phyloP scores from a whole-genome alignment of 2,797 vertebrate genomes.

The Peromyscus nudipes region DNA sequence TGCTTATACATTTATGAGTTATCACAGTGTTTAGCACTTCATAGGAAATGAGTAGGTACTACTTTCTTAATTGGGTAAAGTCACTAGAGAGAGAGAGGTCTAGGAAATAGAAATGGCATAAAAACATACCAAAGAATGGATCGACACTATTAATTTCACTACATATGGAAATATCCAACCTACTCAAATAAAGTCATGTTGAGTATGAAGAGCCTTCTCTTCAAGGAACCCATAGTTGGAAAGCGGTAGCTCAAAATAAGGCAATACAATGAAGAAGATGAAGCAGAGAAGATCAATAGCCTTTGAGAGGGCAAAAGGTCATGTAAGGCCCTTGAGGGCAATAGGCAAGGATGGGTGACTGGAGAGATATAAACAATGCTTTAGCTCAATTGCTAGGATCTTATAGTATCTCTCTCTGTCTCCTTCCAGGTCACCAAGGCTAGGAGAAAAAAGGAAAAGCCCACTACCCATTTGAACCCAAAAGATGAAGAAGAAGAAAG shows the following conservation, averaged over 20 bases:
- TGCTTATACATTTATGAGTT: background rate
- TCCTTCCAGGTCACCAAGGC: slow-evolving; percentile 45
- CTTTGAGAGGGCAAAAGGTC: background rate
- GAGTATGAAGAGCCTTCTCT: background rate
- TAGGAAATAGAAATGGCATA: background rate
- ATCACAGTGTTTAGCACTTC: background rate
- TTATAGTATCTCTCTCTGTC: background rate
- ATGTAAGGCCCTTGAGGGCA: too few relatives aligned
- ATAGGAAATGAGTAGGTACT: background rate
- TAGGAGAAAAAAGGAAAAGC: background rate
- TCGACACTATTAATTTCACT: background rate
- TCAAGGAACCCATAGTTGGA: too few relatives aligned
- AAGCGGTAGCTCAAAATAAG: background rate
- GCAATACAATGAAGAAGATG: background rate
- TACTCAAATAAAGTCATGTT: background rate
- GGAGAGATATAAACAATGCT: background rate
- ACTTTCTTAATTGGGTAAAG: background rate
- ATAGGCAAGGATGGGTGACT: background rate
- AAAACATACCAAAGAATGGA: background rate
- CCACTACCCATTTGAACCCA: background rate
- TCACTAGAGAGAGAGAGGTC: background rate
- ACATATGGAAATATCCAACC: background rate
- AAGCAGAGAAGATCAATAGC: background rate
- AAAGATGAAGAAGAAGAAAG: background rate
- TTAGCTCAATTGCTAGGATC: background rate